Conservation (phyloP, 2,888 invertebrate species). For the Drosophila peninsularis region DNA sequence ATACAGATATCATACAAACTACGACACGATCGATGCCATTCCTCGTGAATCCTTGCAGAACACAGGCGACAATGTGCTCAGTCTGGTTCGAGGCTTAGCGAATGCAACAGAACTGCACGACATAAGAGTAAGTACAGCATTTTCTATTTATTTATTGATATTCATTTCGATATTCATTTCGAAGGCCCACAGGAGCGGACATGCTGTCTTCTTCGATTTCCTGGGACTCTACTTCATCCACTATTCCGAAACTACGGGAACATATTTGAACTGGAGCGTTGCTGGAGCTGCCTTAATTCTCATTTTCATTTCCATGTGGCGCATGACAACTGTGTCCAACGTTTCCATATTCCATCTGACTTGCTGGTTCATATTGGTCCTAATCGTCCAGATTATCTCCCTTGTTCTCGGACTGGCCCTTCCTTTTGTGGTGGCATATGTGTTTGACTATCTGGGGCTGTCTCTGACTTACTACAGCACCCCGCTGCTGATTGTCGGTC, state of each 20-base stretch:
- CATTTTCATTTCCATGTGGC: slow-evolving; percentile 67
- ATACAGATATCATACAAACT: slow-evolving; percentile 90
- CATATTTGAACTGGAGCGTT: slow-evolving; percentile 81
- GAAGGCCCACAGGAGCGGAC: slow-evolving; percentile 83
- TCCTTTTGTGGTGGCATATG: slow-evolving; percentile 78
- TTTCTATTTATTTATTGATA: too few relatives aligned
- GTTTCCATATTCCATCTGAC: slow-evolving; percentile 38
- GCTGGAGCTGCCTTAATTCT: slow-evolving; percentile 80
- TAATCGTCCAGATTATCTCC: slow-evolving; percentile 53
- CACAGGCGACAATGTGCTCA: slow-evolving; percentile 89
- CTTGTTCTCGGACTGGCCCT: slow-evolving; percentile 77
- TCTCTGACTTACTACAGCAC: slow-evolving; percentile 87
- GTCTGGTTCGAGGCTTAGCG: slow-evolving; percentile 80
- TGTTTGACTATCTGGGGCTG: slow-evolving; percentile 82
- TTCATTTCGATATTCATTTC: too few relatives aligned
- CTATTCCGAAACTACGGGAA: slow-evolving; percentile 86
- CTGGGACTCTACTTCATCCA: slow-evolving; percentile 88
- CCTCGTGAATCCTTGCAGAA: slow-evolving; percentile 89
- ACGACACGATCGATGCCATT: slow-evolving; percentile 88
- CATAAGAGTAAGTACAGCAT: neutral
- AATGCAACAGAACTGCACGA: slow-evolving; percentile 54
- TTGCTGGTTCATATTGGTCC: slow-evolving; percentile 51
- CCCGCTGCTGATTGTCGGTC: slow-evolving; percentile 85
- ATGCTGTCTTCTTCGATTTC: slow-evolving; percentile 90
- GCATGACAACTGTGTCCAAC: slow-evolving; percentile 63